Evolutionary conservation across 2,797 vertebrate species (phyloP), one percentile per base, ranked within the genome.

Genomic region (Thaleichthys pacificus): DNA sequence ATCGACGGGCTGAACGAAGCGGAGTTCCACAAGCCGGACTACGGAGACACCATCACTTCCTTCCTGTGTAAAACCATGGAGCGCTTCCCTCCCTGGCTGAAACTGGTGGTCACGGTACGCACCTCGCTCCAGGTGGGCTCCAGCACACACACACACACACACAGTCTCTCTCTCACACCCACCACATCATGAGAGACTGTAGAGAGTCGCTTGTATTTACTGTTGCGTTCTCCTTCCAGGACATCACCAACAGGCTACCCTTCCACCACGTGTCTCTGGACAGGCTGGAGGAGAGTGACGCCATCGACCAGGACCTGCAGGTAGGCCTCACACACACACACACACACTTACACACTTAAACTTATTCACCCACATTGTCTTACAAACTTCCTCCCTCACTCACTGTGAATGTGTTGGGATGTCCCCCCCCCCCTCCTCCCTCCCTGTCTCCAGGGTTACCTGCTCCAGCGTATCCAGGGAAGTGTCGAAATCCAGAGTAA

Each of bases 11-110:
- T 99, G 82, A 98, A 98, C 4, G 97, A 99, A 88, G 97, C 97
- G 8, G 97, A 99, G 93, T 99, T 99, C 88, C 97, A 99, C 89
- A 96, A 97, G 62, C 97, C 97, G 0, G 97, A 99, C 89, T 98
- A 98, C 15, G 97, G 97, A 30, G 95, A 99, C 88, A 98, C 97
- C 14, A 95, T 99, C 72, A 95, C 96, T 71, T 98, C 97, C 0
- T 99, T 99, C 89, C 92, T 99, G 81, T 94, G 93, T 85, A 93
- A 92, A 89, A 97, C 95, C 87, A 92, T 99, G 78, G 93, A 93
- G 79, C 97, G 93, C 73, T 98, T 99, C 87, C 97, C 97, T 76
- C 90, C 94, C 9, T 99, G 97, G 97, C 93, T 99, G 82, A 99
- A 98, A 87, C 89, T 99, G 82, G 92, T 99, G 11, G 95, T 96